A percentile compares a stretch with the other conserved stretches of the same genome.
phyloP scores from a whole-genome alignment of 2,797 vertebrate genomes.

The Lepus townsendii region DNA sequence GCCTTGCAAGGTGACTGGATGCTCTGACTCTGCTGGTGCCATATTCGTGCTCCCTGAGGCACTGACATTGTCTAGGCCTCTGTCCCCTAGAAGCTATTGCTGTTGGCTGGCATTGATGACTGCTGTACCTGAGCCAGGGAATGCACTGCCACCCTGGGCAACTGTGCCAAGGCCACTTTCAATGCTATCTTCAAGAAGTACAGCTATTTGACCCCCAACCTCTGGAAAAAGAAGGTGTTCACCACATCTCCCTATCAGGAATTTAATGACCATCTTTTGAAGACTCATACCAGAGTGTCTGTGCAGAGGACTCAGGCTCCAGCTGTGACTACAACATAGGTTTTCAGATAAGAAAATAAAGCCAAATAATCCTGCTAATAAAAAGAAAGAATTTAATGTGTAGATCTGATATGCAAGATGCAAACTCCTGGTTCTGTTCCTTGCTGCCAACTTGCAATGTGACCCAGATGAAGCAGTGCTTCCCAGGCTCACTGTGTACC shows the following conservation, averaged over 20 bases:
- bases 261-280: constrained; percentile 95
- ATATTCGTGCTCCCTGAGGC: too few species aligned
- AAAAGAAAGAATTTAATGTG: not conserved
- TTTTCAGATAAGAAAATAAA: constrained; percentile 85
- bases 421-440: not conserved
- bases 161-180: constrained; percentile 81
- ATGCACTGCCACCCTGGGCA: too few species aligned
- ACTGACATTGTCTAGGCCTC: not conserved
- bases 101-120: too few species aligned
- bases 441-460: not conserved
- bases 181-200: constrained; percentile 95
- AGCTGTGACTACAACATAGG: constrained; percentile 89
- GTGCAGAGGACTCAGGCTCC: constrained; percentile 92
- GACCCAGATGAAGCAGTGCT: not conserved
- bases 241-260: constrained; percentile 97
- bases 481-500: not conserved
- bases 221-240: constrained; percentile 96
- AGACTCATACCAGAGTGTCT: constrained; percentile 92
- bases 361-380: too few species aligned
- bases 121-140: too few species aligned
- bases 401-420: not conserved
- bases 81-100: too few species aligned
- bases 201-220: constrained; percentile 95
- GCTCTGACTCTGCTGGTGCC: too few species aligned
- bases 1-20: too few species aligned